phyloP scores from a whole-genome alignment of 64 coral and sea anemone species.

The Exaiptasia diaphana region DNA sequence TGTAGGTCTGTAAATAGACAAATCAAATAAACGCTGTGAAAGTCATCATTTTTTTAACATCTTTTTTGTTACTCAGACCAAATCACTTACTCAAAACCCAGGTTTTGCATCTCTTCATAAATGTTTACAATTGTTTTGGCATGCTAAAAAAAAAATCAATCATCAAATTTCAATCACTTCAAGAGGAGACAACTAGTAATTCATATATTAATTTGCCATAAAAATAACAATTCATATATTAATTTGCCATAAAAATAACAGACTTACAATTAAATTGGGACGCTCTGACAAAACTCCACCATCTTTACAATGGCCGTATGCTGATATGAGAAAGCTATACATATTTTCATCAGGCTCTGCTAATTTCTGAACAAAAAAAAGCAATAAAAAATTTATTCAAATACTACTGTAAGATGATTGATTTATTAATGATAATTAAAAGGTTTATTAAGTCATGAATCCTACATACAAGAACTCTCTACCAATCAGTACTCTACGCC shows the following conservation, averaged over 20 bases:
- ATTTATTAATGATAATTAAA: neutral
- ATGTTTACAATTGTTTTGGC: conserved; percentile 26
- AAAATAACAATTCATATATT: too few species aligned
- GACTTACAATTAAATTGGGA: conserved; percentile 39
- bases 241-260: too few species aligned
- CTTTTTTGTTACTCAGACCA: too few species aligned
- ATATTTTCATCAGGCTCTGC: conserved; percentile 41
- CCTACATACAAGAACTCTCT: too few species aligned
- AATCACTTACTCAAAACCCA: conserved; percentile 42
- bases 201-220: too few species aligned
- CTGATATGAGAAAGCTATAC: conserved; percentile 58
- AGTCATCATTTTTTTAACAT: neutral
- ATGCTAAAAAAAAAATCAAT: conserved; percentile 28
- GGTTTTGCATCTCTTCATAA: conserved; percentile 41
- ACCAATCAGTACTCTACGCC: too few species aligned
- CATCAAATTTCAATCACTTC: neutral
- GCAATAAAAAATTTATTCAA: neutral
- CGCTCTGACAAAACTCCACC: conserved; percentile 51
- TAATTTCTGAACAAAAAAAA: conserved; percentile 44
- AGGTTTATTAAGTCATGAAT: too few species aligned
- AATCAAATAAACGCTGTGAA: neutral
- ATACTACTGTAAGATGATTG: too few species aligned
- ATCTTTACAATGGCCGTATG: conserved; percentile 64
- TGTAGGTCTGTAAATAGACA: neutral
- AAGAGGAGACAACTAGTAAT: too few species aligned